Conservation (phyloP, 2,888 invertebrate genomes). For the Volucella inanis region DNA sequence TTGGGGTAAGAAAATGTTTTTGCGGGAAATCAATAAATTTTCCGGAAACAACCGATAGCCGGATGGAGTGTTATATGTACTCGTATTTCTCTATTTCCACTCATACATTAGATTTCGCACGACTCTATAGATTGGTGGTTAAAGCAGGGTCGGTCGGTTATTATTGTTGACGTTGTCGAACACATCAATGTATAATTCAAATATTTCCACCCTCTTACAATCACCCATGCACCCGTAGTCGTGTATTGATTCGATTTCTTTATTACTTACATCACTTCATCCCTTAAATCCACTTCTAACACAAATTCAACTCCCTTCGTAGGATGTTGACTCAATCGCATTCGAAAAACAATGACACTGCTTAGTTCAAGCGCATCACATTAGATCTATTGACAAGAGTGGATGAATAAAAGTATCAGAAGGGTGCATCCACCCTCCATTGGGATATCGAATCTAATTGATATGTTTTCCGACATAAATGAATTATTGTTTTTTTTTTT, state of each 20-base stretch:
- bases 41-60: slow-evolving; percentile 43
- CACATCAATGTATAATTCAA: slow-evolving; percentile 73
- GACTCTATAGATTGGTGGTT: slow-evolving; percentile 62
- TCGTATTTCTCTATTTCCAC: slow-evolving; percentile 10
- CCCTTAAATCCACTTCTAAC: slow-evolving; percentile 57
- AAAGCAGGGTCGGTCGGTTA: slow-evolving; percentile 30
- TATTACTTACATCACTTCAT: slow-evolving; percentile 41
- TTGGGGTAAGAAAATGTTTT: slow-evolving; percentile 37
- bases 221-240: not conserved
- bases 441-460: slow-evolving; percentile 72
- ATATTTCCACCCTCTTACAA: slow-evolving; percentile 41
- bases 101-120: slow-evolving; percentile 45
- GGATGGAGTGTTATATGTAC: slow-evolving; percentile 28
- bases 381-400: not conserved
- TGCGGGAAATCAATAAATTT: slow-evolving; percentile 56
- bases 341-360: slow-evolving; percentile 61
- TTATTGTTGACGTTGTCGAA: slow-evolving; percentile 60
- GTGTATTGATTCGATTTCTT: slow-evolving; percentile 6
- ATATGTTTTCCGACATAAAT: slow-evolving; percentile 74
- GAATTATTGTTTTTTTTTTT: slow-evolving; percentile 66
- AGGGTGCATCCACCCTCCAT: slow-evolving; percentile 38
- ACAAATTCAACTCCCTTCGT: slow-evolving; percentile 35
- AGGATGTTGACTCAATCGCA: slow-evolving; percentile 55
- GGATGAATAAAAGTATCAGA: slow-evolving; percentile 38
- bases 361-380: slow-evolving; percentile 56